phyloP scores from a whole-genome alignment of 2,888 invertebrate genomes.

The Diadegma fenestrale region DNA sequence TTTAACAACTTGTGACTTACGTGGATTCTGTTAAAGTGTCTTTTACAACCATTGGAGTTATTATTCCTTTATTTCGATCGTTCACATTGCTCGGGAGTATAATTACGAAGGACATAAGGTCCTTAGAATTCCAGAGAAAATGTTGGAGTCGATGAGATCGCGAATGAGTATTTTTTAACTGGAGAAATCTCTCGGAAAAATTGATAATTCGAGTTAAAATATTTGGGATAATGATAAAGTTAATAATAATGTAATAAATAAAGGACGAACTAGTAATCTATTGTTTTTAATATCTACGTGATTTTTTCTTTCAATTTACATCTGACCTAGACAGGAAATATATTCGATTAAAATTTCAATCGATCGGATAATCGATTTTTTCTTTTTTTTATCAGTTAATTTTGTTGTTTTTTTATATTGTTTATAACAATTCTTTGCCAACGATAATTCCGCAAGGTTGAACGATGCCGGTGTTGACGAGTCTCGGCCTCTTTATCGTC shows the following conservation, averaged over 20 bases:
- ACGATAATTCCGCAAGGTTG: slow-evolving; percentile 88
- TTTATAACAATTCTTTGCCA: slow-evolving; percentile 83
- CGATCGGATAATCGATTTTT: slow-evolving; percentile 20
- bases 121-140: slow-evolving; percentile 6
- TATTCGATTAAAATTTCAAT: slow-evolving; percentile 20
- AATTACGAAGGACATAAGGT: slow-evolving; percentile 21
- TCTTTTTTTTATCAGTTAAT: background rate
- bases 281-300: slow-evolving; percentile 54
- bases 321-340: slow-evolving; percentile 51
- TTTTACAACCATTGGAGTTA: slow-evolving; percentile 53
- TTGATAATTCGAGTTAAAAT: slow-evolving; percentile 9
- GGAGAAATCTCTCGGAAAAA: background rate
- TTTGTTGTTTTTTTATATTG: slow-evolving; percentile 24
- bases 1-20: slow-evolving; percentile 49
- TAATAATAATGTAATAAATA: slow-evolving; percentile 63
- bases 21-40: slow-evolving; percentile 43
- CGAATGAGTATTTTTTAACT: background rate
- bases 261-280: slow-evolving; percentile 55
- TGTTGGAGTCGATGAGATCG: background rate
- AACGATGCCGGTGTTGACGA: slow-evolving; percentile 85
- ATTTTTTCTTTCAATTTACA: slow-evolving; percentile 51
- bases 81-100: slow-evolving; percentile 31
- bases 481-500: slow-evolving; percentile 81
- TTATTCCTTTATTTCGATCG: slow-evolving; percentile 55
- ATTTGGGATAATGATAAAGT: slow-evolving; percentile 33